A percentile compares a stretch with the other conserved stretches of the same genome.
These are phyloP conservation scores for Grus americana DNA, from an alignment of 2,113 vertebrate genomes.

Conservation along the genomic window DNA sequence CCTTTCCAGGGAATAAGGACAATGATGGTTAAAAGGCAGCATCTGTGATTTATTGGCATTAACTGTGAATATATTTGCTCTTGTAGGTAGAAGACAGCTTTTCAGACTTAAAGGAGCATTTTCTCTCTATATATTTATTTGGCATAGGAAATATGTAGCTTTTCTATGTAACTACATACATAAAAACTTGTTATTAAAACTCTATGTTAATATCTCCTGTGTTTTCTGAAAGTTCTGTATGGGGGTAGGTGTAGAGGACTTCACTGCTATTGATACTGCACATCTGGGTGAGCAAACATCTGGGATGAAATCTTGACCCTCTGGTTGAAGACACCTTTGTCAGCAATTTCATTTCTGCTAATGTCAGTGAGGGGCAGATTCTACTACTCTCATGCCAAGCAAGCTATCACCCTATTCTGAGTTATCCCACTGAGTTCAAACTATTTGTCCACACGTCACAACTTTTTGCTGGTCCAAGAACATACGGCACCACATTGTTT, in stretches of 20 bases:
- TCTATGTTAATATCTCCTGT: not conserved
- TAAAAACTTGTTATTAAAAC: not conserved
- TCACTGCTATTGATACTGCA: not conserved
- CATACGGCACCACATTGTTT: not conserved
- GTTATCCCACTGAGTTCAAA: not conserved
- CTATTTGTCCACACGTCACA: not conserved
- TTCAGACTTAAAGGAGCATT: not conserved
- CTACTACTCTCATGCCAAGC: not conserved
- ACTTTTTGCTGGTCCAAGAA: not conserved
- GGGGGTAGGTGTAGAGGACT: not conserved
- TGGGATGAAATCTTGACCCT: not conserved
- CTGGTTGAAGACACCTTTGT: not conserved
- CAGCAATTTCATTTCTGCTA: not conserved
- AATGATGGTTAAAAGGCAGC: conserved; percentile 16
- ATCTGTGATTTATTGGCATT: not conserved
- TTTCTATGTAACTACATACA: not conserved
- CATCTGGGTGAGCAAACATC: not conserved
- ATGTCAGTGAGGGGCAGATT: not conserved
- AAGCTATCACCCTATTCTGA: not conserved
- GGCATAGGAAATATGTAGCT: not conserved
- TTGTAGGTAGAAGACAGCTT: not conserved
- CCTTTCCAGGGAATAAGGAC: not conserved
- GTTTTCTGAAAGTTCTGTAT: not conserved
- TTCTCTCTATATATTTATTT: not conserved
- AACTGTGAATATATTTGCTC: not conserved